Base-by-base conservation (phyloP, 2,888 invertebrate species). In the Orthonevra nobilis region DNA sequence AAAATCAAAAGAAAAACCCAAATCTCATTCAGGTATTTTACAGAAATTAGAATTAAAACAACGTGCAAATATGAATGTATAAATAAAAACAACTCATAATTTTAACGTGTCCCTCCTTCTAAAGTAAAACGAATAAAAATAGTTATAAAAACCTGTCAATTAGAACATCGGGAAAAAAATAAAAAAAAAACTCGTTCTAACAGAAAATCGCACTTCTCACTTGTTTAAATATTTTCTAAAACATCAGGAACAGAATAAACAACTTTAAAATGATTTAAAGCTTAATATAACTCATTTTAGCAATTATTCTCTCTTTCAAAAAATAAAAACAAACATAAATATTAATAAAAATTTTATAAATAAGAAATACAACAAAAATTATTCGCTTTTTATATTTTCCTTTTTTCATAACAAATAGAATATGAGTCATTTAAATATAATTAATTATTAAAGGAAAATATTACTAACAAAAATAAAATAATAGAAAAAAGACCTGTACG, bases 401-500 rank as follows among this genome's bases (percentile, higher is more conserved):
- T 32, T 68, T 60, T n/a, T n/a, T n/a, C n/a, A n/a, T 26, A 61
- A 54, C 34, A 61, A 54, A 69, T 75, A 60, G 20, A 54, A 44
- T 52, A 77, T 64, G 58, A 77, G 64, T 72, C 72, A 72, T 70
- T 63, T 52, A 69, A 50, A 30, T 38, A 60, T 77, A 64, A 64
- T 77, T 50, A 74, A 75, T 69, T 48, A 48, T 38, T 56, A 46
- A 30, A 58, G 40, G 40, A 52, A 32, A 14, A n/a, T n/a, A n/a
- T n/a, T n/a, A n/a, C n/a, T n/a, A n/a, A n/a, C n/a, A 61, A 26
- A 58, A 58, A 58, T 48, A 30, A 40, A 54, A 66, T 42, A 79
- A 66, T 60, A 68, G 46, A n/a, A n/a, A n/a, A n/a, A n/a, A 68
- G 52, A 68, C 32, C 48, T 79, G 79, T 79, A 79, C 79, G 79